Conservation (phyloP, 2,888 invertebrate genomes). For the Caenorhabditis sinica region DNA sequence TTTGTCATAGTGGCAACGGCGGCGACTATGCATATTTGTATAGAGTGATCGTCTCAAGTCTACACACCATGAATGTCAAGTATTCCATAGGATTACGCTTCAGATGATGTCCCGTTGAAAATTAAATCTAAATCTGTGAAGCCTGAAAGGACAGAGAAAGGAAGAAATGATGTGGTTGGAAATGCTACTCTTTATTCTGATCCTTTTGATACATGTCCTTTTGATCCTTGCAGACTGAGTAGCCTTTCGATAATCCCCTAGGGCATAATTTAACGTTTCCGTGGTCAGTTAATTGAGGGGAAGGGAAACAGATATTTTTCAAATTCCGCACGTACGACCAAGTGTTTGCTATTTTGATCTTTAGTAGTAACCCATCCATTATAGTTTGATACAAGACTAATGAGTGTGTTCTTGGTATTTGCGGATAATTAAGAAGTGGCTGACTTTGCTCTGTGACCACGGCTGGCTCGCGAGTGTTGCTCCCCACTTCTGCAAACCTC, state of each 20-base stretch:
- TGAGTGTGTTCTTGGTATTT: background rate
- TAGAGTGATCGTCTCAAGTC: conserved; percentile 5
- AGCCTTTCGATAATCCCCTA: background rate
- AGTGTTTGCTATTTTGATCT: conserved; percentile 3
- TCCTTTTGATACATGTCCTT: background rate
- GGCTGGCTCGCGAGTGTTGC: background rate
- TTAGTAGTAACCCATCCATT: background rate
- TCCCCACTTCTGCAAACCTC: conserved; percentile 14
- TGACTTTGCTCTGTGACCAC: conserved; percentile 17
- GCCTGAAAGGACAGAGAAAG: background rate
- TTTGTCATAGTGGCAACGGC: conserved; percentile 21
- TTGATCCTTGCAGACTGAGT: background rate
- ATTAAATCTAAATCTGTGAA: background rate
- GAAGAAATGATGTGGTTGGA: background rate
- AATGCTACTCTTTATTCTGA: background rate
- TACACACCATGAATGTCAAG: background rate
- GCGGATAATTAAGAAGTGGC: background rate
- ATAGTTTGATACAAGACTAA: background rate
- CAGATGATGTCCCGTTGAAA: conserved; percentile 5
- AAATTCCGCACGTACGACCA: background rate
- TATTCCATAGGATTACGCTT: background rate
- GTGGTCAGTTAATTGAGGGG: background rate
- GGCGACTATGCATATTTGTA: conserved; percentile 16
- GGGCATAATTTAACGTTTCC: background rate
- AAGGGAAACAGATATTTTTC: background rate